Base-by-base conservation (phyloP, 2,113 vertebrate species). In the Callopanchax toddi region DNA sequence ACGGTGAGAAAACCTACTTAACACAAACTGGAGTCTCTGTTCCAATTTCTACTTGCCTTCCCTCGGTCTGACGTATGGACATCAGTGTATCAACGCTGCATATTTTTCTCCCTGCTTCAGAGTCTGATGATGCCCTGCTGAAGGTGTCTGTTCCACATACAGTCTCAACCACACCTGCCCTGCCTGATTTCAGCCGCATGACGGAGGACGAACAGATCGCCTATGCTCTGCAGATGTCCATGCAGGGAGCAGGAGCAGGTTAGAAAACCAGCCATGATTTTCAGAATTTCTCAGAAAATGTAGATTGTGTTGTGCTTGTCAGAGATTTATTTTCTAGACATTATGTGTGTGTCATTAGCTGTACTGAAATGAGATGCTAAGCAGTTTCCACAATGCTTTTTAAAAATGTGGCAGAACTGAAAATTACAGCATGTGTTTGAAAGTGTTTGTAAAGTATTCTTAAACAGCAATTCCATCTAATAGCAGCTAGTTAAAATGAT, bases 141-240 rank as follows among this genome's bases (percentile, higher is more conserved):
- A 97, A 98, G 92, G 97, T 99, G 96, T 95, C 95, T 1, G 94
- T 95, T n/a, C 92, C 89, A 0, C 93, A 94, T 77, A 92, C 94
- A 45, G 95, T 95, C 54, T 92, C 93, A 0, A 83, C 91, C 29
- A 87, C 94, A 1, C 78, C 94, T 0, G 93, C 94, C 18, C 90
- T 98, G 17, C 97, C 96, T 0, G 97, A 99, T 84, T 94, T 98
- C 22, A 98, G 94, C 84, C 96, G 95, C 78, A 99, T 99, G 96
- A 97, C 96, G 0, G 96, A 99, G 78, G 97, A 99, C 23, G 96
- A 99, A 70, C 97, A 99, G 93, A 97, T 99, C 0, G 96, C 96
- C 1, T 99, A 99, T 0, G 97, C 96, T 83, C 95, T 98, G 94
- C 97, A 98, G 91, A 97, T 99, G 95, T 97, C 96, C 0, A 91